Conservation (phyloP, 2,797 vertebrate genomes). For the Urophycis tenuis region DNA sequence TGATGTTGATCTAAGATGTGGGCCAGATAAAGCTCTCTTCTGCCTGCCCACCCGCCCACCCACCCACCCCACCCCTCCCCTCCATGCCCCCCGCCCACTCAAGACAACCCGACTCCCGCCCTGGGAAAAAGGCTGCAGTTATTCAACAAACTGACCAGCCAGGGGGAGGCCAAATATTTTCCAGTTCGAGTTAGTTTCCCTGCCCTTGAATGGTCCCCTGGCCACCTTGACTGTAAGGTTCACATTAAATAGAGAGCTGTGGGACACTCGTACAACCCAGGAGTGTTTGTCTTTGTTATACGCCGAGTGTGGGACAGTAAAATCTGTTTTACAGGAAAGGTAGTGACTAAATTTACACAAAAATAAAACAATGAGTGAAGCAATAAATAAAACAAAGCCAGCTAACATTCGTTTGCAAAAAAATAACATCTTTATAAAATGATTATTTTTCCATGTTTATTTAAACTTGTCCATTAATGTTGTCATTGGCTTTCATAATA, state of each 20-base stretch:
- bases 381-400: background rate
- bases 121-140: slow-evolving; percentile 3
- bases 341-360: background rate
- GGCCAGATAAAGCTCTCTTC: slow-evolving; percentile 52
- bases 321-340: background rate
- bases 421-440: background rate
- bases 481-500: background rate
- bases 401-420: background rate
- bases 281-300: background rate
- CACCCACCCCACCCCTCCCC: slow-evolving; percentile 21
- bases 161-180: background rate
- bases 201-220: background rate
- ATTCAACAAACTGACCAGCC: background rate
- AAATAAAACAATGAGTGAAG: background rate
- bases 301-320: background rate
- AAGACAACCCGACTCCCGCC: slow-evolving; percentile 9
- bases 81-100: slow-evolving; percentile 10
- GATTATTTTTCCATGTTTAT: background rate
- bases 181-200: slow-evolving; percentile 11
- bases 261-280: background rate
- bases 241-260: background rate
- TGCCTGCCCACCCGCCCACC: slow-evolving; percentile 20
- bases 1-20: slow-evolving; percentile 66
- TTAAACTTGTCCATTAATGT: background rate
- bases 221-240: background rate